These are phyloP conservation scores for Loris lydekkerianus DNA, from an alignment of 2,797 vertebrate species.

Conservation along the genomic window DNA sequence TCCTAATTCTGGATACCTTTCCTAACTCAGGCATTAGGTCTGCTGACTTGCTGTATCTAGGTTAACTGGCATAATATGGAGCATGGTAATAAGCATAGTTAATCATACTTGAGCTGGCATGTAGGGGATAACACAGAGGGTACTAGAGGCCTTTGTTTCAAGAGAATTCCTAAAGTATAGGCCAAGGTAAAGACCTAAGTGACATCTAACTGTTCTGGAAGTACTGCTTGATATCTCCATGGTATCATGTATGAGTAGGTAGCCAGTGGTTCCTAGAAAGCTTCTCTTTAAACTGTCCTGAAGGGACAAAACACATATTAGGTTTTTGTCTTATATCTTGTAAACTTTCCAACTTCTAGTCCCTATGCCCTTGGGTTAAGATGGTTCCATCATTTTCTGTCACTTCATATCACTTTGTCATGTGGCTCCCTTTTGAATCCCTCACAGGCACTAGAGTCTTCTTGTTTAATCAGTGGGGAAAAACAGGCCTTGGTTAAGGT, in stretches of 20 bases:
- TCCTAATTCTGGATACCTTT: neutral
- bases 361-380: neutral
- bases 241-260: neutral
- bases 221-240: neutral
- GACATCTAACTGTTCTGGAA: neutral
- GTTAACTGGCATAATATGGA: neutral
- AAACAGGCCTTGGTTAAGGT: neutral
- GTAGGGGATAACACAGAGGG: neutral
- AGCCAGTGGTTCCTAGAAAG: neutral
- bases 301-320: neutral
- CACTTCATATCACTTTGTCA: neutral
- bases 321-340: neutral
- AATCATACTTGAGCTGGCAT: neutral
- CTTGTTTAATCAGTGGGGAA: neutral
- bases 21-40: neutral
- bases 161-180: neutral
- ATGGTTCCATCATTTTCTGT: too few species aligned
- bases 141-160: neutral
- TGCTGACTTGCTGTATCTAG: neutral
- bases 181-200: neutral
- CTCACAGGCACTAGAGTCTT: neutral
- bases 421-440: neutral
- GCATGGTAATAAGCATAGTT: too few species aligned
- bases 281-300: neutral
- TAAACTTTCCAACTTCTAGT: neutral